Percentiles rank a stretch among this genome's conserved stretches.
Conservation (phyloP, 2,797 vertebrate genomes). For the Ctenosaura bakeri region DNA sequence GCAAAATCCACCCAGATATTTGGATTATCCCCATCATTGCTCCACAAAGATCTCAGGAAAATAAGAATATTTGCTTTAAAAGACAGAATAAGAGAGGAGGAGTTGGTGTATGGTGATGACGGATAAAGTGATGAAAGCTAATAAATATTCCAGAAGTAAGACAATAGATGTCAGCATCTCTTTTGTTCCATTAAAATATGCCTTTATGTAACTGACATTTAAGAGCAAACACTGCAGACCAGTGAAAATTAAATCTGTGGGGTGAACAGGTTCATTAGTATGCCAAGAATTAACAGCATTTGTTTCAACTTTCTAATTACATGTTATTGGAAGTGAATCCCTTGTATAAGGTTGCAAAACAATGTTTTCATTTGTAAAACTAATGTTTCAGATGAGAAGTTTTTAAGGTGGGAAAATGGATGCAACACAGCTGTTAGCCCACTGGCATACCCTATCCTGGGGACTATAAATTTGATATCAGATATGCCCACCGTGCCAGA, state of each 20-base stretch:
- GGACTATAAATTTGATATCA: too few species aligned
- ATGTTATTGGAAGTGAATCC: neutral
- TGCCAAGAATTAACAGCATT: conserved; percentile 30
- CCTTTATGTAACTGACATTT: conserved; percentile 42
- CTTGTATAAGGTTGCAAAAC: neutral
- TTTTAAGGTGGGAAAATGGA: neutral
- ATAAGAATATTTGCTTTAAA: conserved; percentile 31
- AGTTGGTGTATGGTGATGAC: neutral
- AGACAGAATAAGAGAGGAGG: neutral
- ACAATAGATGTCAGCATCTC: neutral
- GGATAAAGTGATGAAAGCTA: conserved; percentile 15
- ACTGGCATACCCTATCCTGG: too few species aligned
- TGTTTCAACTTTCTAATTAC: conserved; percentile 49
- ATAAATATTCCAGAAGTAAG: conserved; percentile 25
- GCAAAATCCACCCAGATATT: conserved; percentile 27
- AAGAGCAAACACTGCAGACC: conserved; percentile 33
- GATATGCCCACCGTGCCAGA: too few species aligned
- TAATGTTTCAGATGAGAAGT: neutral
- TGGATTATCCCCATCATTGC: conserved; percentile 35
- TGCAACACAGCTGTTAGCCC: too few species aligned
- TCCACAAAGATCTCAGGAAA: conserved; percentile 34
- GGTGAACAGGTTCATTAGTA: conserved; percentile 25
- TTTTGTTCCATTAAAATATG: conserved; percentile 30
- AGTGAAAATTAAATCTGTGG: conserved; percentile 29
- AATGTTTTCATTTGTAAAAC: neutral